phyloP scores from a whole-genome alignment of 2,113 vertebrate species.

The human region GRCh38 chr4:57599501-57600000 shows the following conservation, averaged over 20 bases:
- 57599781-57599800: background rate
- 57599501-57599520: slow-evolving; percentile 25
- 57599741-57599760: background rate
- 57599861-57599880: background rate
- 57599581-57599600: slow-evolving; percentile 25
- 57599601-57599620: background rate
- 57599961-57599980: background rate
- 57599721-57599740: background rate
- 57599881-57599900: background rate
- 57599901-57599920: background rate
- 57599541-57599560: background rate
- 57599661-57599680: slow-evolving; percentile 35
- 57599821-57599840: slow-evolving; percentile 15
- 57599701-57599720: background rate
- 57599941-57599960: background rate
- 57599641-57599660: slow-evolving; percentile 13
- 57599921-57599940: rapidly evolving
- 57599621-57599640: slow-evolving; percentile 23
- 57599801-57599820: background rate
- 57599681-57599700: background rate
- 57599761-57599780: background rate
- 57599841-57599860: background rate
- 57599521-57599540: slow-evolving; percentile 9
- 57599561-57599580: background rate
- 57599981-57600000: background rate